A percentile compares a stretch with the other conserved stretches of the same genome.
phyloP scores from a whole-genome alignment of 2,113 vertebrate genomes.

The Todiramphus chloris region DNA sequence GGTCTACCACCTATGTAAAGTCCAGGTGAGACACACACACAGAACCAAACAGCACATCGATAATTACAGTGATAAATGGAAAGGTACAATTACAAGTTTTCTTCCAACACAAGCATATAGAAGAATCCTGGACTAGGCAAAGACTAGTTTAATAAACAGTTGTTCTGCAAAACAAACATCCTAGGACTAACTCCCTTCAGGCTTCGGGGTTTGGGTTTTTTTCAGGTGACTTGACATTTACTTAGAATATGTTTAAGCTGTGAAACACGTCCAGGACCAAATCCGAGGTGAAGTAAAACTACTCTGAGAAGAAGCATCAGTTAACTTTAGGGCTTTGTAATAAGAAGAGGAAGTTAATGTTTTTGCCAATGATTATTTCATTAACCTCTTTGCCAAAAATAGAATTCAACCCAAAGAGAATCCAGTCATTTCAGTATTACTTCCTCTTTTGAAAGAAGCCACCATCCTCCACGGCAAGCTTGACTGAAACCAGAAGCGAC shows the following conservation, averaged over 20 bases:
- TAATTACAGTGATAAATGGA: not conserved
- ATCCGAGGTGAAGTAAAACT: not conserved
- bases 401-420: slow-evolving; percentile 23
- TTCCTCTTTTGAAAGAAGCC: slow-evolving; percentile 6
- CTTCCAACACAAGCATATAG: not conserved
- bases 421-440: not conserved
- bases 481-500: not conserved
- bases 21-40: not conserved
- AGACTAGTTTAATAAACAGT: not conserved
- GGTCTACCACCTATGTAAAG: not conserved
- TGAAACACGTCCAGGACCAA: not conserved
- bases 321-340: not conserved
- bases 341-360: not conserved
- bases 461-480: not conserved
- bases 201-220: not conserved
- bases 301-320: not conserved
- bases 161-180: not conserved
- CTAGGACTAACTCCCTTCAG: not conserved
- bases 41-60: not conserved
- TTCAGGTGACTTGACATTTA: not conserved
- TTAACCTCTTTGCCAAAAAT: slow-evolving; percentile 4
- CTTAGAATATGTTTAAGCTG: not conserved
- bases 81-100: not conserved
- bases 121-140: not conserved
- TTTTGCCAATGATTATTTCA: not conserved